Percentiles rank a stretch among this genome's conserved stretches.
phyloP scores from a whole-genome alignment of 2,113 vertebrate genomes.

The Gopherus flavomarginatus region DNA sequence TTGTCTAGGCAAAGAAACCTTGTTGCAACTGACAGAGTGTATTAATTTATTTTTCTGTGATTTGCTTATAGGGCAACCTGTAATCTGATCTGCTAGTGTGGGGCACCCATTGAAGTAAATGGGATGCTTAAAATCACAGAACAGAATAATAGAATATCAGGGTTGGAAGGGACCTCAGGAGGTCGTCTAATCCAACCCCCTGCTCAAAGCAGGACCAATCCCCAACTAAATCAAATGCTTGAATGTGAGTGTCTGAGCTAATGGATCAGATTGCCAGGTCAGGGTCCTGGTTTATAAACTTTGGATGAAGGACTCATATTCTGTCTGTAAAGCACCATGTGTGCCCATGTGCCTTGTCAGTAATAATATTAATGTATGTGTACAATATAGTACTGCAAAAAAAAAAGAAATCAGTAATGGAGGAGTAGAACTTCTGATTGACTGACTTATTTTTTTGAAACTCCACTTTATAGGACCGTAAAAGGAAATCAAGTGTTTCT shows the following conservation, averaged over 20 bases:
- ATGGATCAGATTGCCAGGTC: background rate
- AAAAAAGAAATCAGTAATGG: background rate
- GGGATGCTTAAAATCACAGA: background rate
- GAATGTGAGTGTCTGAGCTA: background rate
- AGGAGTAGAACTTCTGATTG: background rate
- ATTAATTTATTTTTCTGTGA: background rate
- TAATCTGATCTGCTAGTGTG: background rate
- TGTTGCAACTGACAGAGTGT: background rate
- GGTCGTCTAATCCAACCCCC: too few species aligned
- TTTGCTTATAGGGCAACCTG: background rate
- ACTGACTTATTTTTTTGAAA: background rate
- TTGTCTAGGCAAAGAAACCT: background rate
- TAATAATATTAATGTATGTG: background rate
- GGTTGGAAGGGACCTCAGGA: too few species aligned
- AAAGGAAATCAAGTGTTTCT: background rate
- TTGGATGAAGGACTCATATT: background rate
- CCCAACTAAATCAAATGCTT: background rate
- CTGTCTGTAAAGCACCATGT: background rate
- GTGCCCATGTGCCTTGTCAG: background rate
- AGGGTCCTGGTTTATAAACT: background rate
- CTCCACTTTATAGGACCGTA: background rate
- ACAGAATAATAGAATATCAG: too few species aligned
- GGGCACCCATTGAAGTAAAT: background rate
- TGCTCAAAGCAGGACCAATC: too few species aligned
- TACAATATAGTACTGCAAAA: background rate